Evolutionary conservation across 2,113 vertebrate genomes (phyloP).

Genomic region (Calidris pygmaea): DNA sequence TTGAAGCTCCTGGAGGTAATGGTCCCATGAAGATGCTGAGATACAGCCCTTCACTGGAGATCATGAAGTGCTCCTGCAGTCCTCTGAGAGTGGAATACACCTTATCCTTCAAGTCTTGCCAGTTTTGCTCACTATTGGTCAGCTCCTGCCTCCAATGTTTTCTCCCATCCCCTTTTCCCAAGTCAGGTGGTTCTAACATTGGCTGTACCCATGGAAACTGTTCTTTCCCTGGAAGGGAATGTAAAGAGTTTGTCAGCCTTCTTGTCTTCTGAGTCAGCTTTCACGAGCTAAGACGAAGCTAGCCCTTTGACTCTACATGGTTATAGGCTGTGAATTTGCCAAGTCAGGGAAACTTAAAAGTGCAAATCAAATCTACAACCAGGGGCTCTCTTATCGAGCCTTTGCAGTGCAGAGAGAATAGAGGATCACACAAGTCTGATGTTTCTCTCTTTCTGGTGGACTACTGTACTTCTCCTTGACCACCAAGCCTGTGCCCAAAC

Average conservation of each 20-base stretch:
- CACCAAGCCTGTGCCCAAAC: neutral
- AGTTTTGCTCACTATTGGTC: neutral
- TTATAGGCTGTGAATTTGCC: neutral
- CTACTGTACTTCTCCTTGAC: neutral
- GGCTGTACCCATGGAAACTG: neutral
- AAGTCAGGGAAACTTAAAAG: neutral
- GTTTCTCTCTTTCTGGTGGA: neutral
- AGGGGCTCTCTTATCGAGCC: neutral
- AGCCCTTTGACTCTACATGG: neutral
- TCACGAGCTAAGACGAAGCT: neutral
- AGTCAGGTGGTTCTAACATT: accelerated
- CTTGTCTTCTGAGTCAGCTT: neutral
- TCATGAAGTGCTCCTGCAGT: neutral
- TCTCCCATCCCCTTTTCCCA: neutral
- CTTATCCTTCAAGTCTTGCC: neutral
- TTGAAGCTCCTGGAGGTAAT: neutral
- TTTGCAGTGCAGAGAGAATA: neutral
- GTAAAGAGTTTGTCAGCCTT: neutral
- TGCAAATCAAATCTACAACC: neutral
- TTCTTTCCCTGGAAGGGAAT: neutral
- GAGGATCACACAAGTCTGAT: neutral
- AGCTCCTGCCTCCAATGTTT: neutral
- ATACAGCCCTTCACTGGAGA: neutral
- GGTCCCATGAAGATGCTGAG: neutral
- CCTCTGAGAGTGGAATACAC: neutral